Conservation (phyloP, 2,113 vertebrate genomes). For the Athene noctua region DNA sequence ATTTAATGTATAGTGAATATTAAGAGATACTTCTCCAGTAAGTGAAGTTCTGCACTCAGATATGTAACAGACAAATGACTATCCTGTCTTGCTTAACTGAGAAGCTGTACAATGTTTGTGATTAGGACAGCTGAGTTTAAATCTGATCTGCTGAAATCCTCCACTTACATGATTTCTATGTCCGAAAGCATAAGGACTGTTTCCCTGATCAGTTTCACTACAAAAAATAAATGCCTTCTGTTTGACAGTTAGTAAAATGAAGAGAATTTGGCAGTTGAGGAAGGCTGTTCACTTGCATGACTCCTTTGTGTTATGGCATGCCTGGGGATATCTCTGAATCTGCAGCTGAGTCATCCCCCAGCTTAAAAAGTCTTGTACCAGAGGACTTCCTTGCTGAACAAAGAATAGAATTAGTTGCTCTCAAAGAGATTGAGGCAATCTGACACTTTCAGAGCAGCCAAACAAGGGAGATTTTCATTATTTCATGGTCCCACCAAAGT, state of each 20-base stretch:
- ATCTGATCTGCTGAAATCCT: background rate
- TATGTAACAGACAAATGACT: background rate
- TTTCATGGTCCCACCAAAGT: background rate
- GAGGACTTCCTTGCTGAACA: background rate
- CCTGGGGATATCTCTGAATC: background rate
- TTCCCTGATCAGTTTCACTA: background rate
- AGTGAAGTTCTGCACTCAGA: background rate
- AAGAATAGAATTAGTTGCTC: background rate
- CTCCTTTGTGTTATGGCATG: background rate
- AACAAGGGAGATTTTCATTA: rapidly evolving
- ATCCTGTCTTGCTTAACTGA: background rate
- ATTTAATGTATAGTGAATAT: background rate
- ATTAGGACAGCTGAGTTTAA: background rate
- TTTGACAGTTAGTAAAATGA: background rate
- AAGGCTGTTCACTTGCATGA: background rate
- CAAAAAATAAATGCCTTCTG: background rate
- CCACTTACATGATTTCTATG: background rate
- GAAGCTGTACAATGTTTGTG: background rate
- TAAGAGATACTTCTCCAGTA: background rate
- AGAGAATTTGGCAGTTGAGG: background rate
- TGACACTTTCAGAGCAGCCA: background rate
- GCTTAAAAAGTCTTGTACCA: background rate
- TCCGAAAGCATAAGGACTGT: background rate
- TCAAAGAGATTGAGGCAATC: background rate
- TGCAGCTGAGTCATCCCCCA: background rate